Conservation (phyloP, 2,888 invertebrate genomes). For the Eupithecia insigniata region DNA sequence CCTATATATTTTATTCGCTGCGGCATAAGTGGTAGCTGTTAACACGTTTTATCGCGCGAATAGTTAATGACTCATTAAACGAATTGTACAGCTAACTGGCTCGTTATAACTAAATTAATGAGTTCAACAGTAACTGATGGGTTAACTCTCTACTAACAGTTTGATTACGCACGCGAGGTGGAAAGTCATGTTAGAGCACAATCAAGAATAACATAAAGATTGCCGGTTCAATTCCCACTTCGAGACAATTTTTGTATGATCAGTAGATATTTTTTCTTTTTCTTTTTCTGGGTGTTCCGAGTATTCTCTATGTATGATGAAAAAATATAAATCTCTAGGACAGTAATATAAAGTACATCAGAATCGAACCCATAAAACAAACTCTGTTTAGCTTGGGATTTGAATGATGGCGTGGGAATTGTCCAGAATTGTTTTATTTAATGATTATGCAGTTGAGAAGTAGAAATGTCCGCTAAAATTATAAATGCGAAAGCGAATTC, state of each 20-base stretch:
- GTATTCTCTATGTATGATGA: neutral
- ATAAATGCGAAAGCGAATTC: neutral
- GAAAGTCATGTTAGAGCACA: neutral
- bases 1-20: neutral
- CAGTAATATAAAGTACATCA: neutral
- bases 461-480: neutral
- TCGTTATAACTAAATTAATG: slow-evolving; percentile 37
- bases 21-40: slow-evolving; percentile 32
- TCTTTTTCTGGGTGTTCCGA: neutral
- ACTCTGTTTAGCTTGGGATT: neutral
- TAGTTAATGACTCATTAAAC: slow-evolving; percentile 39
- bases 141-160: slow-evolving; percentile 1
- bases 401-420: neutral
- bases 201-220: neutral
- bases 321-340: neutral
- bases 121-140: slow-evolving; percentile 23
- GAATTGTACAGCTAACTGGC: slow-evolving; percentile 35
- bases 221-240: neutral
- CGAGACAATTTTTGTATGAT: neutral
- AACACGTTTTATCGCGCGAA: slow-evolving; percentile 36
- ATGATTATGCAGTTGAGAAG: neutral
- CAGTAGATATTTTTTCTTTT: neutral
- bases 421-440: neutral
- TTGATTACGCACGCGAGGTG: neutral
- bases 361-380: neutral